Evolutionary conservation across 1,140 invertebrate genomes (phyloP), one percentile per base, ranked within the genome.

Genomic region (Solenopsis fugax): DNA sequence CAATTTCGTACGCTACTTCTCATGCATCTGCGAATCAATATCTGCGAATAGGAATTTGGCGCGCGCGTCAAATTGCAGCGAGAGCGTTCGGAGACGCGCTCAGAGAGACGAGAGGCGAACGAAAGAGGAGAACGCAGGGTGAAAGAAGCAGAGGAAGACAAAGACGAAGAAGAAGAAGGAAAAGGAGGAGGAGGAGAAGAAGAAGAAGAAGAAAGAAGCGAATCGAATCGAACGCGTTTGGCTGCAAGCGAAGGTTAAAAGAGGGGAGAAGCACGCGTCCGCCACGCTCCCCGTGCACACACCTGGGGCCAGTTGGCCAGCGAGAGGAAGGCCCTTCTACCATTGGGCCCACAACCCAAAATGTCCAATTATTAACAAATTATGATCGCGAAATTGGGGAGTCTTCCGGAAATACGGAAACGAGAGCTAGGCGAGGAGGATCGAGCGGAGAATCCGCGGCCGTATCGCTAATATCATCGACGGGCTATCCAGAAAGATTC

Each of bases 191-290:
- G n/a, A 29, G 12, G 34, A 82, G 64, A 82, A 77, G 76, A 67
- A 73, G 87, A 88, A 52, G 75, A 85, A 86, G 78, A 90, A 77
- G 65, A 69, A 87, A 73, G 72, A 50, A 85, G 90, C 84, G 90
- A 86, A 77, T 86, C 91, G 87, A 88, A 87, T 86, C 88, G 87
- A 90, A 88, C 90, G 89, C 87, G 89, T 84, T 90, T 56, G 67
- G 56, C 60, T 71, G 58, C 69, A 64, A 80, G 77, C 82, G 67
- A 71, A 87, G 91, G 91, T 91, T 90, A 92, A 93, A 77, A 93
- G 94, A 93, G 93, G 94, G 94, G 94, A 94, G 94, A 94, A 95
- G 94, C 94, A 94, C 94, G 94, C 94, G 94, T 95, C 94, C 87
- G 94, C 94, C 94, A 95, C 94, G 94, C 87, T 91, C 89, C 90